Base-by-base conservation (phyloP, 2,797 vertebrate species). In the Australoheros facetus region DNA sequence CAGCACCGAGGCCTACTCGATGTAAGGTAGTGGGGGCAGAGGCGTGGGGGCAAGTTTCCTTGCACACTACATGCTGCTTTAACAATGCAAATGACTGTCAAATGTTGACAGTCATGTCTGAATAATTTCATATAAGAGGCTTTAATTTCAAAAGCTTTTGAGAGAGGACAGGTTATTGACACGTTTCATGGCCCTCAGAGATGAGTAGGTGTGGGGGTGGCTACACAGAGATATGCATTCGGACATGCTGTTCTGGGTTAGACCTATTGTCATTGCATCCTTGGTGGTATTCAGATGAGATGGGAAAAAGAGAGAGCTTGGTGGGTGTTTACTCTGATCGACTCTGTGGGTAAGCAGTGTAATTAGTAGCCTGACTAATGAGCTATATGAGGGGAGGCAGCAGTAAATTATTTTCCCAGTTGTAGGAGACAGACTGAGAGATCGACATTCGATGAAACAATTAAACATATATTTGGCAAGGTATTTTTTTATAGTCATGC, bases 311-410 rank as follows among this genome's bases (percentile, higher is more conserved):
- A 21, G 78, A 71, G 80, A 55, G 74, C 85, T 79, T 58, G 73
- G 87, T 87, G 89, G 90, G 85, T 94, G 89, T 93, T 93, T 91
- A 90, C 88, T 74, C 87, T 90, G 91, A 90, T 90, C 73, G 77
- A 87, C 87, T 94, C 82, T 88, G 85, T 88, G 91, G 89, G 86
- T 93, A 93, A 93, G 90, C 89, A 74, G 90, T 84, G 86, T 93
- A 94, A 95, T 94, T 94, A 92, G 89, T 79, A 81, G 86, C 76
- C 80, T 85, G 87, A 85, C 87, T 90, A 91, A 91, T 91, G 77
- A 79, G 81, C 91, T 83, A 53, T 81, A 86, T 69, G 83, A 86
- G 84, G 75, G 81, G 82, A 85, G 73, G 84, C 88, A 79, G 83
- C 78, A 39, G 81, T 73, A 71, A 81, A 86, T 88, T 84, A 81